Percentiles rank a stretch among this genome's conserved stretches.
Evolutionary conservation across 2,888 invertebrate genomes (phyloP).

Genomic region (Neuroscelio doddi): DNA sequence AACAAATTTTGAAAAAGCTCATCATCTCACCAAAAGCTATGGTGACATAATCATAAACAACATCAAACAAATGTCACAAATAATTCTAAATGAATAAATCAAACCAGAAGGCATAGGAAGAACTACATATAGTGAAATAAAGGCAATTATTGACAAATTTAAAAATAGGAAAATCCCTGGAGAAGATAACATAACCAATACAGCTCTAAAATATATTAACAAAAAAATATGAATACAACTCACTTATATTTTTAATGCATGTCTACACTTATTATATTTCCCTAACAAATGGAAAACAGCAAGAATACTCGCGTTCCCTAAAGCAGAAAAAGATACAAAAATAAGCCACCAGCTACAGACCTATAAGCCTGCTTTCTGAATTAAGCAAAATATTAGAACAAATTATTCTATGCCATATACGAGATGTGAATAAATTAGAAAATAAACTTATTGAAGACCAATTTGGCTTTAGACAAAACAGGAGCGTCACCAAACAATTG

Average conservation of each 20-base stretch:
- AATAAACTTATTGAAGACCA: constrained; percentile 37
- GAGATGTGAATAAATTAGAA: constrained; percentile 26
- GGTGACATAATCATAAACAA: constrained; percentile 1
- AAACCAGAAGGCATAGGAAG: not conserved
- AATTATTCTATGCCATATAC: constrained; percentile 40
- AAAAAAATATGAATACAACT: constrained; percentile 22
- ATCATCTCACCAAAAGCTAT: constrained; percentile 31
- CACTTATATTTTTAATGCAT: constrained; percentile 26
- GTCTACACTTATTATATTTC: constrained; percentile 12
- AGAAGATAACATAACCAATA: constrained; percentile 24
- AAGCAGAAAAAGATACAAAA: constrained; percentile 21
- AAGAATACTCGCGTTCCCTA: constrained; percentile 19
- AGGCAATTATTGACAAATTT: constrained; percentile 2
- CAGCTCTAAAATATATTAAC: constrained; percentile 21
- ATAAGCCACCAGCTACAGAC: constrained; percentile 17
- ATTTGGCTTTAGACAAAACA: constrained; percentile 50
- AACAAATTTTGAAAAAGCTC: constrained; percentile 30
- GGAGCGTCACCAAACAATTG: constrained; percentile 49
- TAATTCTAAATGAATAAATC: not conserved
- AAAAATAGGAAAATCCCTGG: constrained; percentile 35
- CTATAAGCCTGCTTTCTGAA: constrained; percentile 30
- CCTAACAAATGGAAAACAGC: constrained; percentile 26
- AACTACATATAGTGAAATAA: constrained; percentile 7
- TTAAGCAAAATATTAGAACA: too few relatives aligned
- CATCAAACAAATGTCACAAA: not conserved